These are phyloP conservation scores for Papilio demoleus DNA, from an alignment of 2,888 invertebrate species.

Conservation along the genomic window DNA sequence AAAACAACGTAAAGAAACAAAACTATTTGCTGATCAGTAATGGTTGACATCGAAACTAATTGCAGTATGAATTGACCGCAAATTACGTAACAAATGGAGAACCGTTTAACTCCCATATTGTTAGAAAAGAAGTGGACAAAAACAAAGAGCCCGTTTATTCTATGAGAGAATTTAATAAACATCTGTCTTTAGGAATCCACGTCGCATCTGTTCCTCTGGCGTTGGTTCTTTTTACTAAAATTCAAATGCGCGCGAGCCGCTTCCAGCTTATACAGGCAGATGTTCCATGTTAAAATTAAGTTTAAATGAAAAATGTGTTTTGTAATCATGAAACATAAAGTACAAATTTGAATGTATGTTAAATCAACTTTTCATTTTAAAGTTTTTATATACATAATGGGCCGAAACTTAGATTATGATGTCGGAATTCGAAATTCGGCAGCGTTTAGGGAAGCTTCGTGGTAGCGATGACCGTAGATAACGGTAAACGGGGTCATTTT, in stretches of 20 bases:
- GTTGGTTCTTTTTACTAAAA: constrained; percentile 71
- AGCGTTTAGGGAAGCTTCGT: constrained; percentile 64
- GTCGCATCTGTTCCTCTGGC: constrained; percentile 78
- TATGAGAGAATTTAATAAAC: constrained; percentile 80
- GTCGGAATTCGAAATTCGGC: constrained; percentile 78
- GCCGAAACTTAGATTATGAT: constrained; percentile 75
- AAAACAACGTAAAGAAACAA: constrained; percentile 15
- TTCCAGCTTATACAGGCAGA: constrained; percentile 72
- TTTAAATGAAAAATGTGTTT: constrained; percentile 46
- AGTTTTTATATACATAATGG: constrained; percentile 54
- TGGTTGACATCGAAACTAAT: constrained; percentile 64
- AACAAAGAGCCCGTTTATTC: constrained; percentile 77
- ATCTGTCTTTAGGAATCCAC: constrained; percentile 81
- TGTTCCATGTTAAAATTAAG: constrained; percentile 58
- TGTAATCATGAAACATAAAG: constrained; percentile 49
- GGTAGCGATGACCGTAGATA: constrained; percentile 73
- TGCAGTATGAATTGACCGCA: constrained; percentile 72
- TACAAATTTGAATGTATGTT: constrained; percentile 42
- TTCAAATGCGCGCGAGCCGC: constrained; percentile 78
- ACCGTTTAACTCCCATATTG: constrained; percentile 74
- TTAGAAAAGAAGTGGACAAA: constrained; percentile 66
- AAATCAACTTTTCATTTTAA: constrained; percentile 43
- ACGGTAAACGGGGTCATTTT: constrained; percentile 77
- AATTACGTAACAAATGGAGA: constrained; percentile 68
- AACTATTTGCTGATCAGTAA: constrained; percentile 29